phyloP scores from a whole-genome alignment of 2,888 invertebrate species.

The Pterostichus niger region DNA sequence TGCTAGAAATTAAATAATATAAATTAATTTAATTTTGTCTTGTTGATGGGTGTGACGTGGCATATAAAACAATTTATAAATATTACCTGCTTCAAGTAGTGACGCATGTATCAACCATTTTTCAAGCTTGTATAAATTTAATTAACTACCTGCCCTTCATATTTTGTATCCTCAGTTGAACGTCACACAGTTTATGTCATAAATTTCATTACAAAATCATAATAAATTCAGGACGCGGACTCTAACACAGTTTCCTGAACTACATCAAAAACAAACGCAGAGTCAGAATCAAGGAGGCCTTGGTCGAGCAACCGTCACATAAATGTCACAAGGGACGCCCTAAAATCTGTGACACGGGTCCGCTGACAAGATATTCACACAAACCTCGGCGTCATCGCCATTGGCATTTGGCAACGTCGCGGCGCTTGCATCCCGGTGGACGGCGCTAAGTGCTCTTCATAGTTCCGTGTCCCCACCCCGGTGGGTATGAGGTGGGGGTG shows the following conservation, averaged over 20 bases:
- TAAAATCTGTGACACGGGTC: conserved; percentile 57
- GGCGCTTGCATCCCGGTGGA: conserved; percentile 37
- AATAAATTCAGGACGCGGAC: conserved; percentile 38
- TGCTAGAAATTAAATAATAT: too few relatives aligned
- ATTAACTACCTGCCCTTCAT: conserved; percentile 2
- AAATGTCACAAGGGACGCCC: conserved; percentile 57
- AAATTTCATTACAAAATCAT: conserved; percentile 52
- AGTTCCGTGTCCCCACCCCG: neutral
- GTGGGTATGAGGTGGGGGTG: neutral
- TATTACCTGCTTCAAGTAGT: neutral
- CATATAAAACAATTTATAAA: too few relatives aligned
- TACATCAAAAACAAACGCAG: conserved; percentile 40
- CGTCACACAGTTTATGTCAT: conserved; percentile 44
- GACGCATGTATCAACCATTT: neutral
- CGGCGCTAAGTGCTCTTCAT: conserved; percentile 52
- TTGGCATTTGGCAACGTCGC: conserved; percentile 36
- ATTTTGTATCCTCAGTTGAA: neutral
- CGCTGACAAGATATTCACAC: conserved; percentile 59
- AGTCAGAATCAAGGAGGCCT: conserved; percentile 8
- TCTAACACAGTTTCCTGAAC: conserved; percentile 35
- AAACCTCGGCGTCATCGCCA: conserved; percentile 26
- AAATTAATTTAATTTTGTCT: too few relatives aligned
- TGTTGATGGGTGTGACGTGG: too few relatives aligned
- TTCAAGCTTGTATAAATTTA: neutral
- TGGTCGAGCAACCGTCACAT: conserved; percentile 28